A percentile compares a stretch with the other conserved stretches of the same genome.
Conservation (phyloP, 2,888 invertebrate species). For the Drosophila anomalata region DNA sequence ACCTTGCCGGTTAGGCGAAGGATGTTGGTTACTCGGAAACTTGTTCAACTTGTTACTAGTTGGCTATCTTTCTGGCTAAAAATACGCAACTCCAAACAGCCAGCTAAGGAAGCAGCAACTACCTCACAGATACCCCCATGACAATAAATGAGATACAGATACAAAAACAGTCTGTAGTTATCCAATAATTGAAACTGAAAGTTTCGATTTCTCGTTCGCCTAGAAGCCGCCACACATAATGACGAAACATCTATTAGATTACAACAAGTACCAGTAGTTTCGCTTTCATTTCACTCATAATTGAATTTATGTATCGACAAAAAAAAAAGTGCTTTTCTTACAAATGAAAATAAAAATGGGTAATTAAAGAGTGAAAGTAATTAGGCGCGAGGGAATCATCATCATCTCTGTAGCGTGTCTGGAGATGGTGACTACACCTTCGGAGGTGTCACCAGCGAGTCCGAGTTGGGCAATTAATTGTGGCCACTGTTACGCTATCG, state of each 20-base stretch:
- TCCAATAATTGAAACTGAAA: conserved; percentile 55
- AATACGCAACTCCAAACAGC: conserved; percentile 26
- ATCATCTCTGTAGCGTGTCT: conserved; percentile 28
- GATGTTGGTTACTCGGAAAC: conserved; percentile 41
- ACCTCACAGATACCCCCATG: conserved; percentile 7
- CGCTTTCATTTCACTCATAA: conserved; percentile 35
- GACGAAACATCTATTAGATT: conserved; percentile 31
- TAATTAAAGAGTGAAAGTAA: conserved; percentile 67
- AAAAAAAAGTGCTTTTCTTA: conserved; percentile 60
- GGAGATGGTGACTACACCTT: background rate
- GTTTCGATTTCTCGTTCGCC: conserved; percentile 45
- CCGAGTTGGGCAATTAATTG: conserved; percentile 55
- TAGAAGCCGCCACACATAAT: conserved; percentile 36
- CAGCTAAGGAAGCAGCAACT: conserved; percentile 25
- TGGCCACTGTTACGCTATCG: conserved; percentile 48
- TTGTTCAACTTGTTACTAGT: conserved; percentile 63
- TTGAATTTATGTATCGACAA: conserved; percentile 25
- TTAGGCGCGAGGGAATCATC: conserved; percentile 57
- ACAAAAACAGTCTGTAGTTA: conserved; percentile 18
- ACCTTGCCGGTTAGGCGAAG: conserved; percentile 34
- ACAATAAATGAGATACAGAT: conserved; percentile 16
- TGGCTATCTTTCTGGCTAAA: conserved; percentile 28
- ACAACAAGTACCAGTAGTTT: conserved; percentile 28
- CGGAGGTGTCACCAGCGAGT: conserved; percentile 55
- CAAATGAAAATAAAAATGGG: conserved; percentile 15